A percentile compares a stretch with the other conserved stretches of the same genome.
Evolutionary conservation across 2,888 invertebrate species (phyloP).

Genomic region (Philereme vetulata): DNA sequence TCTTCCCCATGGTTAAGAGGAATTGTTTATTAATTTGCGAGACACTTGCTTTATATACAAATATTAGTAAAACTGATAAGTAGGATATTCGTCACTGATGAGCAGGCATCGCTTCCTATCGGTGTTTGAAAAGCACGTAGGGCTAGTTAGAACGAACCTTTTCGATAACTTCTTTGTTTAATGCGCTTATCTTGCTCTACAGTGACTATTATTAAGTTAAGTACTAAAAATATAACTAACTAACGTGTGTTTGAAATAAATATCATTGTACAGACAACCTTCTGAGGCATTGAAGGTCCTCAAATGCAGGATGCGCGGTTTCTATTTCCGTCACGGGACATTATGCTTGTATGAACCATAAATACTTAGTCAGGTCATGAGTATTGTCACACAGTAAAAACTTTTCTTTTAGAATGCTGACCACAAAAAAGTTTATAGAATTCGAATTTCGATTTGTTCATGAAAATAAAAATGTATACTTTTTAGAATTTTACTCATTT

Average conservation of each 20-base stretch:
- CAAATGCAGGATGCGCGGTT: too few relatives aligned
- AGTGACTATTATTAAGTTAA: constrained; percentile 9
- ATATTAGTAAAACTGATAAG: constrained; percentile 46
- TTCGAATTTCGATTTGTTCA: too few relatives aligned
- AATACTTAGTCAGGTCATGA: too few relatives aligned
- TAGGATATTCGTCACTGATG: constrained; percentile 49
- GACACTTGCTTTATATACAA: constrained; percentile 31
- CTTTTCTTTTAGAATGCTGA: too few relatives aligned
- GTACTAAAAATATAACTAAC: background rate
- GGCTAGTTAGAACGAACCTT: constrained; percentile 35
- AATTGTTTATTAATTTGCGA: constrained; percentile 18
- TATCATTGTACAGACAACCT: background rate
- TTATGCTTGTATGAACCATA: too few relatives aligned
- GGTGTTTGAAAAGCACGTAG: constrained; percentile 49
- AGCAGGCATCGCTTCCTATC: constrained; percentile 41
- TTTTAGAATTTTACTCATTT: too few relatives aligned
- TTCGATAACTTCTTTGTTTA: constrained; percentile 31
- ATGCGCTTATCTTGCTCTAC: constrained; percentile 11
- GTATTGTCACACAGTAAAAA: too few relatives aligned
- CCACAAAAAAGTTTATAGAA: too few relatives aligned
- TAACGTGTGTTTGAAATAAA: constrained; percentile 12
- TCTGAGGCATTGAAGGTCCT: too few relatives aligned
- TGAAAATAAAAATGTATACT: too few relatives aligned
- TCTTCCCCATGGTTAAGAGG: constrained; percentile 52
- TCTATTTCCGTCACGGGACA: too few relatives aligned